Evolutionary conservation across 1,140 invertebrate genomes (phyloP).

Genomic region (Drosophila ficusphila): DNA sequence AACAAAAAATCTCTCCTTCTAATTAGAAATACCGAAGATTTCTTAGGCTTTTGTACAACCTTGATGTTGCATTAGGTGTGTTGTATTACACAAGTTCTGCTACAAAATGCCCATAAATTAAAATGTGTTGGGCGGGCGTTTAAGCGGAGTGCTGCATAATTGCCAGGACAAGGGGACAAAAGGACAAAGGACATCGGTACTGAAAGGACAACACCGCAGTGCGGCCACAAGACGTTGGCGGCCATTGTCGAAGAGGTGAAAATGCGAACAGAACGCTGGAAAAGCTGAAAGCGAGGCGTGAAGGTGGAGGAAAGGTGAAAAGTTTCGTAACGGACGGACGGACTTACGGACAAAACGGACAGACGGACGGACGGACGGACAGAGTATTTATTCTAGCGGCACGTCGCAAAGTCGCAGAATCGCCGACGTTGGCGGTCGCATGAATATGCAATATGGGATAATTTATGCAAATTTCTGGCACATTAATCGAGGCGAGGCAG

Average conservation of each 20-base stretch:
- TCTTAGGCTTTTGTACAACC: too few relatives aligned
- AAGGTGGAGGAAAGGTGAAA: too few relatives aligned
- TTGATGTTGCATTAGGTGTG: too few relatives aligned
- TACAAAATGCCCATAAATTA: too few relatives aligned
- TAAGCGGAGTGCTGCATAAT: conserved; percentile 72
- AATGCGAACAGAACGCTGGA: conserved; percentile 40
- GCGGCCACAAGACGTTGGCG: conserved; percentile 79
- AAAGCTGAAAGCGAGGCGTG: too few relatives aligned
- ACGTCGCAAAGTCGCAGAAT: too few relatives aligned
- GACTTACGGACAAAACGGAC: neutral
- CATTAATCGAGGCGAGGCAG: conserved; percentile 75
- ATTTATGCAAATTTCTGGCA: conserved; percentile 84
- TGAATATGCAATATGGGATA: conserved; percentile 84
- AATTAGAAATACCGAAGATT: too few relatives aligned
- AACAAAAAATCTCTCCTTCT: too few relatives aligned
- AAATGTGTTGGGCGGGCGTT: conserved; percentile 68
- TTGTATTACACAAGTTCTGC: too few relatives aligned
- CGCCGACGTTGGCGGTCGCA: conserved; percentile 45
- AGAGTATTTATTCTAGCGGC: too few relatives aligned
- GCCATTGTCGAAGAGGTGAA: conserved; percentile 21
- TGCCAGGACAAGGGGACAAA: conserved; percentile 30
- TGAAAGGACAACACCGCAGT: conserved; percentile 47
- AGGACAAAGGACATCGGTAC: neutral
- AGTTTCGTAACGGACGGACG: conserved; percentile 23
- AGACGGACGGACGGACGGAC: conserved; percentile 19